phyloP scores from a whole-genome alignment of 2,797 vertebrate species.

The Coregonus sp. region DNA sequence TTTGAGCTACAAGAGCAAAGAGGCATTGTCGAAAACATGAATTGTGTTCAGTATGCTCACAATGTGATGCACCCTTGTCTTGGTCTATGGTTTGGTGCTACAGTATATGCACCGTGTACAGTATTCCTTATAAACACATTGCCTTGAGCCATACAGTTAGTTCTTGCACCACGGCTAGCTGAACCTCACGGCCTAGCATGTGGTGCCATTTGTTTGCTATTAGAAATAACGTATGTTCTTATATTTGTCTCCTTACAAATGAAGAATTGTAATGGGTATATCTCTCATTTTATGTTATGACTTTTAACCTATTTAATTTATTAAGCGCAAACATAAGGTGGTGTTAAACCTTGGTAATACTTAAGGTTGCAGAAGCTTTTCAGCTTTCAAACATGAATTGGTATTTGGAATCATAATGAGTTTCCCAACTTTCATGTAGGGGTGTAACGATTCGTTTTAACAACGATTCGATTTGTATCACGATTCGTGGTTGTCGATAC shows the following conservation, averaged over 20 bases:
- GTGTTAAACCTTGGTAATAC: constrained; percentile 53
- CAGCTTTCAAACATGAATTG: constrained; percentile 3
- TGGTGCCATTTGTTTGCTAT: constrained; percentile 48
- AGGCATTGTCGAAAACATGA: constrained; percentile 31
- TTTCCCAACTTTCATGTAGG: constrained; percentile 26
- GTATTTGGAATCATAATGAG: neutral
- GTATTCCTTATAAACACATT: constrained; percentile 37
- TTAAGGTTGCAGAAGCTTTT: constrained; percentile 30
- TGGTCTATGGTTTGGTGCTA: constrained; percentile 40
- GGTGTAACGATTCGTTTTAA: too few species aligned
- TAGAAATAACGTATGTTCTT: constrained; percentile 50
- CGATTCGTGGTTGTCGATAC: too few species aligned
- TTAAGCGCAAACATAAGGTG: constrained; percentile 50
- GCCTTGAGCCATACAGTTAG: constrained; percentile 7
- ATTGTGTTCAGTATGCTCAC: constrained; percentile 28
- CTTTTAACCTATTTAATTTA: constrained; percentile 69
- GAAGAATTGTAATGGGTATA: constrained; percentile 55
- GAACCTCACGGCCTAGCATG: constrained; percentile 20
- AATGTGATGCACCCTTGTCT: constrained; percentile 25
- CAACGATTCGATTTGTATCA: too few species aligned
- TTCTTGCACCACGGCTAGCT: constrained; percentile 32
- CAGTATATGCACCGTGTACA: constrained; percentile 35
- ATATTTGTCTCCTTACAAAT: constrained; percentile 62
- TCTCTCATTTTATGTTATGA: constrained; percentile 57
- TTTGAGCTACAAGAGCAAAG: constrained; percentile 24